Base-by-base conservation (phyloP, 2,888 invertebrate genomes). In the Tyria jacobaeae region DNA sequence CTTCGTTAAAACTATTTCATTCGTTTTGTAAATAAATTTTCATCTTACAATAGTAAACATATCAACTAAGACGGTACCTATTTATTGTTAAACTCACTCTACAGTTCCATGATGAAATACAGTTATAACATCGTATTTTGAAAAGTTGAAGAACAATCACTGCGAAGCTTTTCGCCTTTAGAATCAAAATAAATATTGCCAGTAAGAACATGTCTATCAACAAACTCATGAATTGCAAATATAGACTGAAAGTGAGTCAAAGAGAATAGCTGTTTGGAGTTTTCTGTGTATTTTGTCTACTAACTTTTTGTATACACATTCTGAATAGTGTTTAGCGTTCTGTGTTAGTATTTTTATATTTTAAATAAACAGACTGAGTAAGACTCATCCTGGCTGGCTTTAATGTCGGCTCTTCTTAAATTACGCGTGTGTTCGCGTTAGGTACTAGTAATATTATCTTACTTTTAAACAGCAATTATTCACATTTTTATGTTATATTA, bases 151-250 rank as follows among this genome's bases (percentile, higher is more conserved):
- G 17, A 44, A 44, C 44, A 44, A 44, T 44, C 21, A 44, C 21
- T 21, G 44, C 21, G 12, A 21, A 44, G 44, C 44, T 44, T 44
- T 41, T 44, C 12, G 44, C 44, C 12, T n/a, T 14, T 41, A 31
- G 31, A 56, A 35, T 47, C 47, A 56, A 56, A 44, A 21, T 44
- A 4, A 56, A 59, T 62, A 65, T 59, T 67, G 69, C 59, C 61
- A 48, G 50, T 56, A 52, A 64, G 71, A 75, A 62, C 44, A 60
- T 34, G 37, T 44, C 57, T 68, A 68, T 68, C 71, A 65, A 17
- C 59, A 60, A n/a, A 21, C 62, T 74, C 75, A 75, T 74, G 75
- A 74, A 74, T 74, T 74, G 65, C 72, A 74, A 75, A 72, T 72
- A 56, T 54, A 31, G 34, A 34, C 49, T 59, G 39, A 24, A 54